phyloP scores from a whole-genome alignment of 2,797 vertebrate species.

The Threskiornis aethiopicus region DNA sequence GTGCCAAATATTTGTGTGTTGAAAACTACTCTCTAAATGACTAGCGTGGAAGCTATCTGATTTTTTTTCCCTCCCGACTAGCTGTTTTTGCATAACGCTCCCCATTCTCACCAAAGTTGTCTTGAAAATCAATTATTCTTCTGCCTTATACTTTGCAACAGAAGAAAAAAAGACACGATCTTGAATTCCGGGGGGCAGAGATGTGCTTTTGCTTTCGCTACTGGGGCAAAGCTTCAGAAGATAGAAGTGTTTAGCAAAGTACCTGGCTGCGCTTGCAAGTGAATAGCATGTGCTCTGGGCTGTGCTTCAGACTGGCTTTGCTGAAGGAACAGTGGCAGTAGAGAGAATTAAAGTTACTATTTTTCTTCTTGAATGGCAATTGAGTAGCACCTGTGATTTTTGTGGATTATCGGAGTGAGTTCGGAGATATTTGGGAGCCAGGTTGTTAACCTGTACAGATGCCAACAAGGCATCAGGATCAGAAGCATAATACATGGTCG shows the following conservation, averaged over 20 bases:
- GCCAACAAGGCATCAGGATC: background rate
- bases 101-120: background rate
- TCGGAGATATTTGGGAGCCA: background rate
- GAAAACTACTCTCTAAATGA: constrained; percentile 17
- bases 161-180: background rate
- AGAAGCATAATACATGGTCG: background rate
- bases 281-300: background rate
- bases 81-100: background rate
- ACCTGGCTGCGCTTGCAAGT: background rate
- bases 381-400: background rate
- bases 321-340: background rate
- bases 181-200: background rate
- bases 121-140: background rate
- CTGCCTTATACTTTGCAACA: background rate
- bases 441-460: background rate
- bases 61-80: background rate
- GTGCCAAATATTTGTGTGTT: background rate
- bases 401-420: background rate
- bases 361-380: background rate
- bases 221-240: background rate
- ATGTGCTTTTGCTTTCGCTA: background rate
- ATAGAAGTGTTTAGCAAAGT: background rate
- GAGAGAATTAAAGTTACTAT: background rate
- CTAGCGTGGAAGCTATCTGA: background rate
- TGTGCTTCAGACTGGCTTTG: background rate